A percentile compares a stretch with the other conserved stretches of the same genome.
phyloP scores from a whole-genome alignment of 2,797 vertebrate genomes.

The Picus viridis region DNA sequence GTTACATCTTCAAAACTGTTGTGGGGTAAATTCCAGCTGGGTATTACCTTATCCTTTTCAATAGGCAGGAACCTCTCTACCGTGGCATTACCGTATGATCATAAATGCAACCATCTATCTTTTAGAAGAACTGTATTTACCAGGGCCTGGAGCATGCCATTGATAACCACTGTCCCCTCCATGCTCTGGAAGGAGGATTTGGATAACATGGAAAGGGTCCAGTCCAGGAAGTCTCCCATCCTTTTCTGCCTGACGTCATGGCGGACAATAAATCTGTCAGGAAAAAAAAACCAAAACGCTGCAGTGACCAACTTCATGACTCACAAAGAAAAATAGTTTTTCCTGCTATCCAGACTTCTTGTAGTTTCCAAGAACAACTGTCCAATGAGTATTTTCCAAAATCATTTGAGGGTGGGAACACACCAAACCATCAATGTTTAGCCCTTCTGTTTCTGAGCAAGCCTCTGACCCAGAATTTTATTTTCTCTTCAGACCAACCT shows the following conservation, averaged over 20 bases:
- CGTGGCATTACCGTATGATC: rapidly evolving
- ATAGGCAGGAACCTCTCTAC: background rate
- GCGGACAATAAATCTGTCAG: constrained; percentile 90
- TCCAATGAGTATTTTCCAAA: background rate
- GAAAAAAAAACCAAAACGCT: background rate
- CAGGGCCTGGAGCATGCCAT: constrained; percentile 92
- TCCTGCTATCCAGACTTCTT: constrained; percentile 1
- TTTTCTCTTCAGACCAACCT: background rate
- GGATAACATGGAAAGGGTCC: constrained; percentile 87
- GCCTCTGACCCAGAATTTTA: background rate
- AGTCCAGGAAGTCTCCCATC: constrained; percentile 93
- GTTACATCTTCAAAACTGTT: background rate
- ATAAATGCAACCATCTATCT: background rate
- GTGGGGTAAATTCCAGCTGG: background rate
- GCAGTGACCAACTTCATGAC: background rate
- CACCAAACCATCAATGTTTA: background rate
- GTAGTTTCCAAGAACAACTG: constrained; percentile 1
- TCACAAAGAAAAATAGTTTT: background rate
- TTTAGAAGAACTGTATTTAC: constrained; percentile 75
- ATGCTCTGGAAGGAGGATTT: constrained; percentile 82
- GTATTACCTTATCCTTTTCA: background rate
- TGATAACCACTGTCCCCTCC: constrained; percentile 83
- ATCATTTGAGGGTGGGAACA: background rate
- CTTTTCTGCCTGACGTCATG: constrained; percentile 91
- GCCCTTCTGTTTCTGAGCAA: background rate